These are phyloP conservation scores for Ictalurus furcatus DNA, from an alignment of 2,113 vertebrate genomes.

Conservation along the genomic window DNA sequence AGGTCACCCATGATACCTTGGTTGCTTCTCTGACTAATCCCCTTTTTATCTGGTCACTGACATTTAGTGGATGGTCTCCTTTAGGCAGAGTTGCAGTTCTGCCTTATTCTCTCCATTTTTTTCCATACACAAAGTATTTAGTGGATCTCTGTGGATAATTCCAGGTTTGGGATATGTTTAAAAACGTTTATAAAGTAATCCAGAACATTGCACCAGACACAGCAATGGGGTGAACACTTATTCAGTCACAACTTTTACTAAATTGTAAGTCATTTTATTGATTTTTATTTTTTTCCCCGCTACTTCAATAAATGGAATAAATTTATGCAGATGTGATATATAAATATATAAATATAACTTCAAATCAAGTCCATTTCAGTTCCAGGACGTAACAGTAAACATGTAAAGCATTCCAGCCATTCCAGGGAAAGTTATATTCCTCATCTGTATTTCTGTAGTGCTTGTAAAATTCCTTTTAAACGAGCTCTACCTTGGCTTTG, in stretches of 20 bases:
- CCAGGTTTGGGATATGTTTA: not conserved
- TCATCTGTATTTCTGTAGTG: not conserved
- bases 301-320: not conserved
- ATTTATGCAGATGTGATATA: not conserved
- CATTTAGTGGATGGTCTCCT: not conserved
- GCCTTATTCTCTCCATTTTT: not conserved
- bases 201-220: not conserved
- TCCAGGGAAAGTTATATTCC: not conserved
- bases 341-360: not conserved
- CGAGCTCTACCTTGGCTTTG: conserved; percentile 75
- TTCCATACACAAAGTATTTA: not conserved
- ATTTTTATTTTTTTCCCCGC: not conserved
- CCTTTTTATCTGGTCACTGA: not conserved
- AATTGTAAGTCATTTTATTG: not conserved
- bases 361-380: not conserved
- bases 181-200: not conserved
- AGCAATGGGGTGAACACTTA: too few species aligned
- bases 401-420: not conserved
- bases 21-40: not conserved
- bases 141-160: not conserved
- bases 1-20: not conserved
- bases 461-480: not conserved
- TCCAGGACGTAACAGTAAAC: not conserved
- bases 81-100: not conserved
- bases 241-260: not conserved